Evolutionary conservation across 2,888 invertebrate species (phyloP).

Genomic region (Myathropa florea): DNA sequence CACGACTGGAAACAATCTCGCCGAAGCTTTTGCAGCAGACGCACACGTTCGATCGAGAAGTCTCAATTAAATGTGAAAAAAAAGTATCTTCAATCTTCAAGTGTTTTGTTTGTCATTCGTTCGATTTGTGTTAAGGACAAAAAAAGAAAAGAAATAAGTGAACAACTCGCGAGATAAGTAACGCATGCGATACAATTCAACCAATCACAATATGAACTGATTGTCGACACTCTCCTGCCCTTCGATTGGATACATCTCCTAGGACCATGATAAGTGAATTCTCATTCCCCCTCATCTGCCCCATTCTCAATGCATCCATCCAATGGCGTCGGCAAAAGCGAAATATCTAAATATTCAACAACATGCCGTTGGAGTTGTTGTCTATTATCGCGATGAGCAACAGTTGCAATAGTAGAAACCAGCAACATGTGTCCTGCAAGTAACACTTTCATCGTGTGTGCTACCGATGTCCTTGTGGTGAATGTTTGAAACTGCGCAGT

Average conservation of each 20-base stretch:
- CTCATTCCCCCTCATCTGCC: neutral
- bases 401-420: conserved; percentile 46
- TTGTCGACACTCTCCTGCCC: conserved; percentile 8
- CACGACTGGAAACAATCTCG: conserved; percentile 13
- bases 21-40: conserved; percentile 17
- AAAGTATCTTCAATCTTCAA: conserved; percentile 10
- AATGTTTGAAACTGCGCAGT: conserved; percentile 62
- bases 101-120: conserved; percentile 6
- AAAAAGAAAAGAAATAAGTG: neutral
- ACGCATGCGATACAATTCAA: conserved; percentile 31
- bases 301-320: neutral
- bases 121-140: neutral
- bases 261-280: conserved; percentile 15
- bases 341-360: conserved; percentile 30
- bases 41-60: conserved; percentile 22
- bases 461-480: conserved; percentile 9
- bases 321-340: neutral
- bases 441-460: neutral
- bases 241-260: conserved; percentile 24
- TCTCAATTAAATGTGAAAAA: neutral
- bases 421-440: conserved; percentile 65
- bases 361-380: neutral
- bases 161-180: conserved; percentile 2
- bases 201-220: conserved; percentile 27
- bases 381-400: conserved; percentile 28